Conservation (phyloP, 35 echinoderm and acorn worm species). For the Hemicentrotus pulcherrimus region DNA sequence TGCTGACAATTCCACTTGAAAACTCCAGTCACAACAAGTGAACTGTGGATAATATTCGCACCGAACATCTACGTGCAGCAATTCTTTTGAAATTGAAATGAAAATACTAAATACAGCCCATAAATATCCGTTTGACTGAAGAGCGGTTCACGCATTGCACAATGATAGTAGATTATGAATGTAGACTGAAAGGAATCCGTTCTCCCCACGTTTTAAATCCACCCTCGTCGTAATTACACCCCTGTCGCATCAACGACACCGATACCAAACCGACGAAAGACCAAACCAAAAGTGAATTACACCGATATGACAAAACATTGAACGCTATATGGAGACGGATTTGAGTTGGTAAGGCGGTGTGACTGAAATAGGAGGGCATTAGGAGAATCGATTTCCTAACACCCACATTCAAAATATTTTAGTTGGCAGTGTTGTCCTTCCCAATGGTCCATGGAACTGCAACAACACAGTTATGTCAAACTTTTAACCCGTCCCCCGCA, state of each 20-base stretch:
- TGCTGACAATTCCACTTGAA: not conserved
- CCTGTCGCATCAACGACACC: no score
- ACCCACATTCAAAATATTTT: constrained; percentile 13
- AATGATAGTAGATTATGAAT: not conserved
- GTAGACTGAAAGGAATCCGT: not conserved
- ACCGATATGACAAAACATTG: no score
- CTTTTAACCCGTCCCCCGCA: not conserved
- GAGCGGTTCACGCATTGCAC: not conserved
- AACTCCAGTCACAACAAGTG: not conserved
- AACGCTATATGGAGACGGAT: no score
- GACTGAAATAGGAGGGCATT: not conserved
- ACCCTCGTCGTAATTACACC: no score
- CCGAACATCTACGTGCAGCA: not conserved
- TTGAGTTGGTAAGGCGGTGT: no score
- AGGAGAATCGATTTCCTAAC: not conserved
- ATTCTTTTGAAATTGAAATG: not conserved
- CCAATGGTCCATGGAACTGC: not conserved
- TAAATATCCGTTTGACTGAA: not conserved
- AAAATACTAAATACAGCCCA: not conserved
- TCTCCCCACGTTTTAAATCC: not conserved
- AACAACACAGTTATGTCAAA: not conserved
- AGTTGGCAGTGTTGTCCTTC: not conserved
- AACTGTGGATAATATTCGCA: not conserved
- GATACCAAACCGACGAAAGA: no score
- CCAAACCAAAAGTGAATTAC: no score